Percentiles rank a stretch among this genome's conserved stretches.
Conservation (phyloP, 1,140 invertebrate species). For the Pogonognathellus flavescens region DNA sequence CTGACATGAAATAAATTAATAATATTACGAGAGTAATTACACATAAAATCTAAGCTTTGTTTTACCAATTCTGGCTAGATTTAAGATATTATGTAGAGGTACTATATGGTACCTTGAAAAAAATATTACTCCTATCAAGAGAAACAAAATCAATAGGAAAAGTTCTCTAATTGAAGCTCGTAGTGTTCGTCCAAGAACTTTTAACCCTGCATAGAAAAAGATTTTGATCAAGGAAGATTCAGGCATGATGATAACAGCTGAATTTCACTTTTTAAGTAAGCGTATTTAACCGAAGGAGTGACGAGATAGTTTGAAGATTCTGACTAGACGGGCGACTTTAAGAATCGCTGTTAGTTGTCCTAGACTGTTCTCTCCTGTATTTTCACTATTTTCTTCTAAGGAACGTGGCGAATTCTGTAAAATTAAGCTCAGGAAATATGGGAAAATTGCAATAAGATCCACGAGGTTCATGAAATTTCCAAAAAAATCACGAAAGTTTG, state of each 20-base stretch:
- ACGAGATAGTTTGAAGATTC: slow-evolving; percentile 73
- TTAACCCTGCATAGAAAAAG: slow-evolving; percentile 63
- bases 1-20: not conserved
- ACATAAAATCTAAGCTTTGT: too few relatives aligned
- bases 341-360: slow-evolving; percentile 68
- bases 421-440: not conserved
- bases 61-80: too few relatives aligned
- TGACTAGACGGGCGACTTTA: slow-evolving; percentile 72
- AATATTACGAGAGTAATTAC: too few relatives aligned
- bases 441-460: slow-evolving; percentile 86
- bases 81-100: not conserved
- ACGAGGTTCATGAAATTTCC: slow-evolving; percentile 90
- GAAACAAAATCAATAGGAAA: slow-evolving; percentile 62
- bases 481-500: slow-evolving; percentile 82
- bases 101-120: slow-evolving; percentile 73
- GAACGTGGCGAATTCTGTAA: not conserved
- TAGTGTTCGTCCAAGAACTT: slow-evolving; percentile 75
- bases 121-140: slow-evolving; percentile 76
- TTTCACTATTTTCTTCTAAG: not conserved
- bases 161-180: slow-evolving; percentile 73
- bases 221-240: not conserved
- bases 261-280: not conserved
- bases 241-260: not conserved
- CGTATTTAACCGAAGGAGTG: slow-evolving; percentile 67
- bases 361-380: not conserved